phyloP scores from a whole-genome alignment of 1,140 invertebrate species.

The Eueides isabella region DNA sequence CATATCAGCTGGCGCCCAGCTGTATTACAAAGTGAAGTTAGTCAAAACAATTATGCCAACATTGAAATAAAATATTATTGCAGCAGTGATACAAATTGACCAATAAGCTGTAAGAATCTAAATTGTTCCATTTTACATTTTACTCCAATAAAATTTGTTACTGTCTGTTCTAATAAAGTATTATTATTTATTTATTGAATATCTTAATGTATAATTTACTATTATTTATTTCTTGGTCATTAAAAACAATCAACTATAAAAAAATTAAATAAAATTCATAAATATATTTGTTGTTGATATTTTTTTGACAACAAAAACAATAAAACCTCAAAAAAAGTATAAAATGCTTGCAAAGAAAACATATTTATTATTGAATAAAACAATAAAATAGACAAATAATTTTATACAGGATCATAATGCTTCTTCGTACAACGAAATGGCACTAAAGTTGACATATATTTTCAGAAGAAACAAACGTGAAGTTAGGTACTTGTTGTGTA shows the following conservation, averaged over 20 bases:
- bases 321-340: background rate
- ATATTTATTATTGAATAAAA: background rate
- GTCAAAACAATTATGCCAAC: conserved; percentile 56
- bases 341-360: too few species aligned
- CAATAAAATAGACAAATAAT: background rate
- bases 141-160: background rate
- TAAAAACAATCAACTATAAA: background rate
- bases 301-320: background rate
- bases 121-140: conserved; percentile 45
- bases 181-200: background rate
- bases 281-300: conserved; percentile 2
- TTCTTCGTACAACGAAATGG: conserved; percentile 51
- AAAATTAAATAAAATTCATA: background rate
- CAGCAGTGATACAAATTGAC: conserved; percentile 15
- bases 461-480: conserved; percentile 81
- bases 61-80: conserved; percentile 36
- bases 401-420: background rate
- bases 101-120: conserved; percentile 9
- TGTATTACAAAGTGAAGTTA: conserved; percentile 66
- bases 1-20: conserved; percentile 79
- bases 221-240: background rate
- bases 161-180: background rate
- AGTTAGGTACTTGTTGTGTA: conserved; percentile 64
- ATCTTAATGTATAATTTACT: background rate
- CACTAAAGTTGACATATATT: conserved; percentile 56